phyloP scores from a whole-genome alignment of 2,888 invertebrate species.

The Minunthozetes semirufus region DNA sequence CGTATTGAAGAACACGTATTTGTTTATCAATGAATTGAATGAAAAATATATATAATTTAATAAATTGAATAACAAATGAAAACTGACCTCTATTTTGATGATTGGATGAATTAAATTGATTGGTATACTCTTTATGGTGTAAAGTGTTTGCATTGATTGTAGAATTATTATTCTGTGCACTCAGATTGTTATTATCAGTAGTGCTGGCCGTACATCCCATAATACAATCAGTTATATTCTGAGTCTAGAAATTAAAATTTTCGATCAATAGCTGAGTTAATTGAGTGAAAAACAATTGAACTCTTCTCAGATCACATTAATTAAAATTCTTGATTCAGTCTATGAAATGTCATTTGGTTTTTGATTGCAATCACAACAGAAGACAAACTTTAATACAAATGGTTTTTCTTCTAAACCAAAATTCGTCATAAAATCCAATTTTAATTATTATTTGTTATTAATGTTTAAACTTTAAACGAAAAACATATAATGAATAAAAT shows the following conservation, averaged over 20 bases:
- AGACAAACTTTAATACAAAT: no score
- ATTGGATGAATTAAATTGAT: neutral
- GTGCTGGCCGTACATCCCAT: neutral
- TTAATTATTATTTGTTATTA: no score
- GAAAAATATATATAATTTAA: neutral
- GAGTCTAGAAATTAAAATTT: neutral
- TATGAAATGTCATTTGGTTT: neutral
- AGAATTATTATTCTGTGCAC: neutral
- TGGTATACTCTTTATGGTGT: neutral
- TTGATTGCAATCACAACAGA: no score
- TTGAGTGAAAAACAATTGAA: no score
- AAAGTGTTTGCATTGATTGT: neutral
- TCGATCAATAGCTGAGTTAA: neutral
- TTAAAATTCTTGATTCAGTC: neutral
- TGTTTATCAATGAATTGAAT: neutral
- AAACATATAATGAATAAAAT: no score
- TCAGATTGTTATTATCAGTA: neutral
- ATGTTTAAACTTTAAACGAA: no score
- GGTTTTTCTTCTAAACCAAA: no score
- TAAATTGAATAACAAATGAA: neutral
- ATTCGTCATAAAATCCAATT: no score
- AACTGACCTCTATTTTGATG: neutral
- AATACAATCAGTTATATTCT: neutral
- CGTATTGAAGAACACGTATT: neutral
- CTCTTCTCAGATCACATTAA: no score